Evolutionary conservation across 1,140 invertebrate genomes (phyloP).

Genomic region (Hydropsyche tenuis): DNA sequence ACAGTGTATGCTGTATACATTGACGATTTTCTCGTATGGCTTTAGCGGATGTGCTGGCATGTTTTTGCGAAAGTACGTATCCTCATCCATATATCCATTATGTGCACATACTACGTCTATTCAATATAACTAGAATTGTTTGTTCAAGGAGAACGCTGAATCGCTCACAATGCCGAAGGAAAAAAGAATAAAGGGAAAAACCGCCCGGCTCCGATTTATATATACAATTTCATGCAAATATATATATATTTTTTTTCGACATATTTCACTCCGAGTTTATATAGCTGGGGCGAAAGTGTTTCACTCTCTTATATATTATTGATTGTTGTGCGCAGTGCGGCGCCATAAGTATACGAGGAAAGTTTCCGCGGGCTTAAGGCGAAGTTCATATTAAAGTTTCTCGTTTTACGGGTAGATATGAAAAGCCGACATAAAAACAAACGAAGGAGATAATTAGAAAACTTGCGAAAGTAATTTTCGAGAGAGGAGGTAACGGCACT

Average conservation of each 20-base stretch:
- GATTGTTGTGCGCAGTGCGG: slow-evolving; percentile 1
- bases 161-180: slow-evolving; percentile 29
- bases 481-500: slow-evolving; percentile 40
- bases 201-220: slow-evolving; percentile 33
- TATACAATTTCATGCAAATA: slow-evolving; percentile 6
- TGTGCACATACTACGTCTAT: slow-evolving; percentile 3
- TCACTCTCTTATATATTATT: slow-evolving; percentile 5
- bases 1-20: slow-evolving; percentile 9
- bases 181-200: slow-evolving; percentile 39
- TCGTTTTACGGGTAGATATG: slow-evolving; percentile 43
- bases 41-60: slow-evolving; percentile 23
- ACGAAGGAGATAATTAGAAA: slow-evolving; percentile 51
- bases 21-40: slow-evolving; percentile 12
- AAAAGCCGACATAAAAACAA: slow-evolving; percentile 47
- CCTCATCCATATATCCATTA: not conserved
- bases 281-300: not conserved
- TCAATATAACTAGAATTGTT: slow-evolving; percentile 31
- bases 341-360: not conserved
- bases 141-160: slow-evolving; percentile 37
- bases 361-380: not conserved
- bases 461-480: slow-evolving; percentile 43
- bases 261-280: not conserved
- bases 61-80: slow-evolving; percentile 14
- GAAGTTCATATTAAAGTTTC: slow-evolving; percentile 43
- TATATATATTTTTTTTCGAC: slow-evolving; percentile 7